Percentiles rank a stretch among this genome's conserved stretches.
These are phyloP conservation scores for Acestrorhynchus altus DNA, from an alignment of 2,797 vertebrate species.

Conservation along the genomic window DNA sequence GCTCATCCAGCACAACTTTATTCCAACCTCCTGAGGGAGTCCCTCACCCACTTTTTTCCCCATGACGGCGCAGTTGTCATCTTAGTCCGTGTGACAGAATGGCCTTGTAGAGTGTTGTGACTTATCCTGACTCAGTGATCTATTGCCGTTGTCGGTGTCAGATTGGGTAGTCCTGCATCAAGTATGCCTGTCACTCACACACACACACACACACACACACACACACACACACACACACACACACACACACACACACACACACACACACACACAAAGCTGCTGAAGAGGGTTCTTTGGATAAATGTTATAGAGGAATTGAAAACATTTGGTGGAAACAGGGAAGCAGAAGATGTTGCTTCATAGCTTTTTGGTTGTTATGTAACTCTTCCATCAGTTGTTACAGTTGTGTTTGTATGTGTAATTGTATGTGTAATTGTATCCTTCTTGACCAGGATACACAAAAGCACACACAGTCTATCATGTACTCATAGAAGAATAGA, in stretches of 20 bases:
- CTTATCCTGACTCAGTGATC: slow-evolving; percentile 29
- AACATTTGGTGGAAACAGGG: too few species aligned
- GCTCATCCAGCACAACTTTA: slow-evolving; percentile 69
- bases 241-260: not conserved
- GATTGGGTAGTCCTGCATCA: not conserved
- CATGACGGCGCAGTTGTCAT: slow-evolving; percentile 63
- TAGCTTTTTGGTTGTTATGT: too few species aligned
- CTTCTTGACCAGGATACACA: too few species aligned
- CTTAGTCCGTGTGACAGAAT: slow-evolving; percentile 67
- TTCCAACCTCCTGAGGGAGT: slow-evolving; percentile 65
- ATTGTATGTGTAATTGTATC: too few species aligned
- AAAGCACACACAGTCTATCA: too few species aligned
- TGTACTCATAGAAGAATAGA: too few species aligned
- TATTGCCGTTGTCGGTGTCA: slow-evolving; percentile 17
- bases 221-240: not conserved
- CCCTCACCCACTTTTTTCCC: slow-evolving; percentile 65
- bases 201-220: not conserved
- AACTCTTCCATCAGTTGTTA: too few species aligned
- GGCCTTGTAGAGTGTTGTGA: slow-evolving; percentile 48
- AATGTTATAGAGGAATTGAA: not conserved
- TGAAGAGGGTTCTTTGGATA: not conserved
- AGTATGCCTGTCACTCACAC: not conserved
- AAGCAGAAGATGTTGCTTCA: too few species aligned
- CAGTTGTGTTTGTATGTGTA: too few species aligned
- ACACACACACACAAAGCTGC: not conserved